A percentile compares a stretch with the other conserved stretches of the same genome.
These are phyloP conservation scores for Rhinolophus ferrumequinum DNA, from an alignment of 2,113 vertebrate species.

Conservation along the genomic window DNA sequence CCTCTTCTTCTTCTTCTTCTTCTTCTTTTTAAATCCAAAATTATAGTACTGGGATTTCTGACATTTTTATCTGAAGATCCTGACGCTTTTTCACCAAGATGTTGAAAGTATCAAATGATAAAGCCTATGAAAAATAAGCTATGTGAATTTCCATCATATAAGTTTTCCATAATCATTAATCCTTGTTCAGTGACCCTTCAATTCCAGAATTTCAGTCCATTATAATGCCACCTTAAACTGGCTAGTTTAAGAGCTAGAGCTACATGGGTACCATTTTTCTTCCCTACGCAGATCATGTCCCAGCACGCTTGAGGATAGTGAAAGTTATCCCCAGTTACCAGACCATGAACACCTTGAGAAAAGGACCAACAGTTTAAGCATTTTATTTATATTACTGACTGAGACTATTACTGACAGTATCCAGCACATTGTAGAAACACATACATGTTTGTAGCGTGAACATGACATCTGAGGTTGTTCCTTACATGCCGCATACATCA, in stretches of 20 bases:
- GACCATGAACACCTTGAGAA: not conserved
- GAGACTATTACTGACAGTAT: not conserved
- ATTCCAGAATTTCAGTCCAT: not conserved
- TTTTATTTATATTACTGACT: not conserved
- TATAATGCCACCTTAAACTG: not conserved
- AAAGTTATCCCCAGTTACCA: not conserved
- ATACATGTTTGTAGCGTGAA: not conserved
- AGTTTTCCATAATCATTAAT: not conserved
- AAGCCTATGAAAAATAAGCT: not conserved
- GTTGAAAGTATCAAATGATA: not conserved
- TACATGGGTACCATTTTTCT: not conserved
- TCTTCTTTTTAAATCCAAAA: not conserved
- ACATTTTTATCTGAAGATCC: not conserved
- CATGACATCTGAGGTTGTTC: not conserved
- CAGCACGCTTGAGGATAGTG: not conserved
- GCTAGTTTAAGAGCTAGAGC: not conserved
- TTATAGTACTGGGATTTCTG: not conserved
- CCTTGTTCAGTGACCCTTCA: not conserved
- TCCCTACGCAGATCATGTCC: not conserved
- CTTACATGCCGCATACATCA: not conserved
- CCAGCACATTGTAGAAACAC: not conserved
- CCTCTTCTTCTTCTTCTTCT: no score
- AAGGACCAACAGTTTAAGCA: not conserved
- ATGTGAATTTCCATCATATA: not conserved
- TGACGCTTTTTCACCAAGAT: not conserved